Evolutionary conservation across 35 echinoderm and acorn worm genomes (phyloP).

Genomic region (Ptychodera flava): DNA sequence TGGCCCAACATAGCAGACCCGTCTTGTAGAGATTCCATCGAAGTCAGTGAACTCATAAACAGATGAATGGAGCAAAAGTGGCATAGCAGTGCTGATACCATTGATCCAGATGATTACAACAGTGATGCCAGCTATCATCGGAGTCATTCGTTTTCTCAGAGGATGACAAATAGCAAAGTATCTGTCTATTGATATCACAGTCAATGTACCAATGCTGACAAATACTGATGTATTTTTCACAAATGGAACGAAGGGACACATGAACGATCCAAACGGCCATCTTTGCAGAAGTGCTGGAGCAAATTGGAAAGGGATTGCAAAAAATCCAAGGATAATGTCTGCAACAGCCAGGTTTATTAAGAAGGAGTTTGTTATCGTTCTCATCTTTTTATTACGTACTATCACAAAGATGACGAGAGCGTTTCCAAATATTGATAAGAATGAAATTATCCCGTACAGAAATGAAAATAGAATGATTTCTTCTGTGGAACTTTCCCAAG

Average conservation of each 20-base stretch:
- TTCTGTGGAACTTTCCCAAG: background rate
- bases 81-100: background rate
- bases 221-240: background rate
- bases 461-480: background rate
- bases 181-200: background rate
- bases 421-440: constrained; percentile 76
- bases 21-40: too few relatives aligned
- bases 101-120: background rate
- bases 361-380: constrained; percentile 78
- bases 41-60: background rate
- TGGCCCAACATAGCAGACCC: background rate
- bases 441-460: constrained; percentile 39
- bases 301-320: constrained; percentile 56
- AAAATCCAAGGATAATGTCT: constrained; percentile 63
- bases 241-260: constrained; percentile 28
- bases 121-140: background rate
- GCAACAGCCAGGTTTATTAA: constrained; percentile 78
- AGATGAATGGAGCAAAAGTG: background rate
- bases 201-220: background rate
- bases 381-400: constrained; percentile 80
- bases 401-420: constrained; percentile 77
- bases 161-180: background rate
- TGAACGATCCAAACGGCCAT: constrained; percentile 71
- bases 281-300: constrained; percentile 8
- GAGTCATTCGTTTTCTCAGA: background rate